Base-by-base conservation (phyloP, 2,888 invertebrate species). In the Reticulitermes lucifugus region DNA sequence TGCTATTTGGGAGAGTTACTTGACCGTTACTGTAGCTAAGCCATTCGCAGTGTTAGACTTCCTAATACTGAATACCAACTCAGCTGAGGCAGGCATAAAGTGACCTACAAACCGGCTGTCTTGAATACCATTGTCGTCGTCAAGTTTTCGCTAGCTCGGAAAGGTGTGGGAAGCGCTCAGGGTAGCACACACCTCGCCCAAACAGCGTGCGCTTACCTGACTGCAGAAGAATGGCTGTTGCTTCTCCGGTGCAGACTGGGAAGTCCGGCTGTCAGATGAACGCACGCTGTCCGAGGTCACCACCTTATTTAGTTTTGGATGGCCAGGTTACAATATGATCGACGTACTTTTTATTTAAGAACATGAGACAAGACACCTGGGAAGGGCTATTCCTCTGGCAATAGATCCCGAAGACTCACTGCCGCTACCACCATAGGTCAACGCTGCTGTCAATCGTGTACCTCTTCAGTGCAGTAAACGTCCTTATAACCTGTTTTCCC, bases 181-280 rank as follows among this genome's bases (percentile, higher is more conserved):
- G 73, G 77, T 7, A 22, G 46, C 46, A 35, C 77, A 77, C 77
- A 77, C 77, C 60, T 43, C 60, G 46, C 46, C 75, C 79, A 79
- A 79, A 83, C 83, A 84, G 86, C 86, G 86, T 85, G 86, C 86
- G 86, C 86, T 86, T 86, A 86, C 86, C 86, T 86, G 86, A 84
- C 46, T 29, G 59, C 43, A 77, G 73, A 73, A 14, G 29, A 35
- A 35, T 4, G 35, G 4, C 6, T 10, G 51, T 22, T 77, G 77
- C 21, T 9, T 22, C 51, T 77, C 73, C 73, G 21, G 73, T 35
- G 25, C 41, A 29, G 35, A 29, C 29, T 73, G 73, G 18, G 12
- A 41, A 41, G 35, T 21, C 77, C 46, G 43, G 43, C 51, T 46
- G 46, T 84, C 84, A 84, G 84, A 79, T 84, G 84, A 84, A 84